phyloP scores from a whole-genome alignment of 2,888 invertebrate species.

The Luperina nickerlii region DNA sequence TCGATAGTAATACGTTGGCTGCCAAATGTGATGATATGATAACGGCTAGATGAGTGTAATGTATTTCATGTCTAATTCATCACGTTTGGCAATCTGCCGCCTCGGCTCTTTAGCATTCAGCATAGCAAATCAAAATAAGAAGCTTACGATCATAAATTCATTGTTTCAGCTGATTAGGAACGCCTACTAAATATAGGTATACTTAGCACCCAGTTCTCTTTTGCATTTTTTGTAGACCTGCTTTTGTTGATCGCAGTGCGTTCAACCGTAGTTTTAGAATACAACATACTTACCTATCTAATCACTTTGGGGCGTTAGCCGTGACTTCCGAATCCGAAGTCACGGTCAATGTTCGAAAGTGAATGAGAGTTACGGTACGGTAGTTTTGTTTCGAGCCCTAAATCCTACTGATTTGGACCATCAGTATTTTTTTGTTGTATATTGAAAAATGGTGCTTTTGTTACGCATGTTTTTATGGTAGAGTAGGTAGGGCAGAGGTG shows the following conservation, averaged over 20 bases:
- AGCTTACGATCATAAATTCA: conserved; percentile 4
- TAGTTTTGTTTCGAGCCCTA: conserved; percentile 23
- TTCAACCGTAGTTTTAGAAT: conserved; percentile 47
- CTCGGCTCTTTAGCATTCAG: conserved; percentile 12
- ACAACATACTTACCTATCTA: conserved; percentile 29
- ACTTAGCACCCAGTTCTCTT: conserved; percentile 25
- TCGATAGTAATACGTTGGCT: conserved; percentile 26
- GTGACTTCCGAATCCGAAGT: conserved; percentile 52
- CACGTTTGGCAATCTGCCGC: conserved; percentile 47
- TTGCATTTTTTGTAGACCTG: conserved; percentile 41
- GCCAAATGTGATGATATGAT: conserved; percentile 48
- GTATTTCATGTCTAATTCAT: conserved; percentile 37
- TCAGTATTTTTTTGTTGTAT: background rate
- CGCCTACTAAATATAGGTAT: background rate
- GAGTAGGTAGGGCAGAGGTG: background rate
- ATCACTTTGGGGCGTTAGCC: conserved; percentile 38
- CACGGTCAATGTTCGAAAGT: conserved; percentile 55
- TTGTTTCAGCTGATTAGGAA: conserved; percentile 36
- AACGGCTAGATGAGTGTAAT: conserved; percentile 33
- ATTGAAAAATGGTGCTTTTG: background rate
- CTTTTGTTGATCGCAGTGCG: conserved; percentile 47
- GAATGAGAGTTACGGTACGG: conserved; percentile 33
- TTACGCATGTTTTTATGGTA: background rate
- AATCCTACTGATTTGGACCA: conserved; percentile 13
- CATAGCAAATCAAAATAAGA: conserved; percentile 27